These are phyloP conservation scores for Monochamus saltuarius DNA, from an alignment of 1,140 invertebrate species.

Conservation along the genomic window DNA sequence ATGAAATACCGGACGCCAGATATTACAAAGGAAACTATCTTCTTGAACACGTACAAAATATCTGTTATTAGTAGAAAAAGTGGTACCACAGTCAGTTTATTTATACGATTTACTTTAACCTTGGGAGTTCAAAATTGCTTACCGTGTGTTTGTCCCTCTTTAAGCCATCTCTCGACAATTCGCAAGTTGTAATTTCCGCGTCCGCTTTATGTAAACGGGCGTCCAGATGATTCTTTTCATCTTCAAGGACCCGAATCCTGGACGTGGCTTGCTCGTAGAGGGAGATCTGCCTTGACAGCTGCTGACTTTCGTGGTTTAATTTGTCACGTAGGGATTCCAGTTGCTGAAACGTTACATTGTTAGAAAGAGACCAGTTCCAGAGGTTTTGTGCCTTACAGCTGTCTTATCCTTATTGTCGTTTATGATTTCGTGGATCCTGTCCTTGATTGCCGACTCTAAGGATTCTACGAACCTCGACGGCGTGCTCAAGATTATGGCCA, in stretches of 20 bases:
- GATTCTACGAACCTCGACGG: conserved; percentile 72
- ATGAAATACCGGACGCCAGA: no score
- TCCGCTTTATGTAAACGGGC: conserved; percentile 71
- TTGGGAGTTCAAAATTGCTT: no score
- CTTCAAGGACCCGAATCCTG: conserved; percentile 65
- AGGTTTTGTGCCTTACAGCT: conserved; percentile 56
- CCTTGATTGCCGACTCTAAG: conserved; percentile 72
- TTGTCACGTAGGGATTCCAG: conserved; percentile 70
- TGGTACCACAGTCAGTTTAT: no score
- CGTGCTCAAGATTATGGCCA: conserved; percentile 67
- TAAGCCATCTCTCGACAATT: conserved; percentile 64
- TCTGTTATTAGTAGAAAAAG: no score
- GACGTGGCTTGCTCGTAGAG: conserved; percentile 62
- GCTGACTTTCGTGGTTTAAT: conserved; percentile 61
- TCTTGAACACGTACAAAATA: no score
- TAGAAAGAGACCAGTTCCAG: conserved; percentile 1
- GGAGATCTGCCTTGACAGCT: conserved; percentile 64
- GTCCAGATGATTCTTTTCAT: conserved; percentile 67
- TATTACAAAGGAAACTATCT: no score
- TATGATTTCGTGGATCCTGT: conserved; percentile 71
- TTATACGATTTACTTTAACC: no score
- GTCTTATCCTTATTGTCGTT: conserved; percentile 74
- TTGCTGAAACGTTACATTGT: conserved; percentile 57
- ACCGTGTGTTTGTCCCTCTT: conserved; percentile 68
- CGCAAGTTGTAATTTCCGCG: conserved; percentile 64